These are phyloP conservation scores for Lithobates pipiens DNA, from an alignment of 2,797 vertebrate genomes.

Conservation along the genomic window DNA sequence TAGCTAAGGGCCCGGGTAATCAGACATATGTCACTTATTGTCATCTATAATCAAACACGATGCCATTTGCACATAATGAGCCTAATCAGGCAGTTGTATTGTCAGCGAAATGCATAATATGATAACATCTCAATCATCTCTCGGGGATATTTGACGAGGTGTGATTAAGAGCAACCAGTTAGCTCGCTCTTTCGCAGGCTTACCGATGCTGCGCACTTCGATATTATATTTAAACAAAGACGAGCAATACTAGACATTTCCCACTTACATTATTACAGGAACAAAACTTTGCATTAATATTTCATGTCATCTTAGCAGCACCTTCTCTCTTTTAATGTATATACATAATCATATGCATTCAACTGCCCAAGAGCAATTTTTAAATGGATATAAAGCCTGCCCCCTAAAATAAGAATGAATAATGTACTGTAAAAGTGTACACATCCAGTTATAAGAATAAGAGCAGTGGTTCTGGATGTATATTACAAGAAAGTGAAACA, in stretches of 20 bases:
- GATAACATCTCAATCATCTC: slow-evolving; percentile 20
- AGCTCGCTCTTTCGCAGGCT: neutral
- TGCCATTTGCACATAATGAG: slow-evolving; percentile 42
- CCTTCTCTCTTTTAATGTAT: neutral
- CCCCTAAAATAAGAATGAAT: too few relatives aligned
- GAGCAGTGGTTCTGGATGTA: too few relatives aligned
- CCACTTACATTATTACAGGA: neutral
- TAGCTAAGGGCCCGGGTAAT: slow-evolving; percentile 19
- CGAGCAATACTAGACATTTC: neutral
- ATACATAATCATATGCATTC: too few relatives aligned
- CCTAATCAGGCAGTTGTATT: slow-evolving; percentile 45
- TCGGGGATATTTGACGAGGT: slow-evolving; percentile 30
- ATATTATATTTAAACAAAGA: neutral
- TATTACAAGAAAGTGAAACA: too few relatives aligned
- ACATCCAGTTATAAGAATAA: too few relatives aligned
- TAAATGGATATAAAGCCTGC: too few relatives aligned
- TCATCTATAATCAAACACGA: slow-evolving; percentile 31
- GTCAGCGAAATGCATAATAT: slow-evolving; percentile 25
- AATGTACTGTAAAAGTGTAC: too few relatives aligned
- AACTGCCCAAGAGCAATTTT: too few relatives aligned
- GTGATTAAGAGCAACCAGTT: slow-evolving; percentile 18
- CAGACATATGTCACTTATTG: slow-evolving; percentile 29
- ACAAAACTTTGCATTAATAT: neutral
- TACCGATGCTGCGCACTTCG: neutral
- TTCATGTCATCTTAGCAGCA: neutral